Evolutionary conservation across 1,140 invertebrate species (phyloP).

Genomic region (Drosophila aff.): DNA sequence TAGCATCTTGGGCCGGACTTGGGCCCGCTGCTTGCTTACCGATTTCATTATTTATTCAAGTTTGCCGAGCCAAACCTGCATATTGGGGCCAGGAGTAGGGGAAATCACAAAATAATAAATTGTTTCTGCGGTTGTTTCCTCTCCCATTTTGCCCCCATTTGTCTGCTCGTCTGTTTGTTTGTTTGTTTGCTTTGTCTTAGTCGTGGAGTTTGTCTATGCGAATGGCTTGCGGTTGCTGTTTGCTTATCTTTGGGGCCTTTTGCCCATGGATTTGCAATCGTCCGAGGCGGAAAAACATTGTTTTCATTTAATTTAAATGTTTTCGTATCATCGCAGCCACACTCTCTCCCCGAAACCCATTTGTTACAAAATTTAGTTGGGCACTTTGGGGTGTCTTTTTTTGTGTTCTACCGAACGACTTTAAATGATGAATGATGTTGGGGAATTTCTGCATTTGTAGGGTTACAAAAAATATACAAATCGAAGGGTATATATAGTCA

Average conservation of each 20-base stretch:
- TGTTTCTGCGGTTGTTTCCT: constrained; percentile 68
- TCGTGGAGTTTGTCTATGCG: constrained; percentile 9
- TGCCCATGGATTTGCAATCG: constrained; percentile 54
- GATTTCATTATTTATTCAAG: constrained; percentile 81
- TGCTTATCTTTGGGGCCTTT: constrained; percentile 43
- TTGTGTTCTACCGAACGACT: not conserved
- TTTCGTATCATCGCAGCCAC: constrained; percentile 46
- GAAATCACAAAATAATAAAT: constrained; percentile 78
- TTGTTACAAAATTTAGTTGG: constrained; percentile 20
- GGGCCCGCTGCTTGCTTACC: constrained; percentile 53
- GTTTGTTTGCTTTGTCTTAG: constrained; percentile 57
- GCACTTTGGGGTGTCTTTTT: not conserved
- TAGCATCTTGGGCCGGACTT: constrained; percentile 38
- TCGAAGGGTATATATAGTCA: not conserved
- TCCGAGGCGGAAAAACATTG: constrained; percentile 64
- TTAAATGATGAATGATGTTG: constrained; percentile 29
- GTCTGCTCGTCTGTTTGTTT: constrained; percentile 43
- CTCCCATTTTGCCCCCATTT: constrained; percentile 21
- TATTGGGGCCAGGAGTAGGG: constrained; percentile 40
- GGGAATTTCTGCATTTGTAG: not conserved
- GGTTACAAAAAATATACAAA: not conserved
- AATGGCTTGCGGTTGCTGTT: constrained; percentile 38
- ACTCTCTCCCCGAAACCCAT: constrained; percentile 17
- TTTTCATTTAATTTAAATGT: constrained; percentile 81
- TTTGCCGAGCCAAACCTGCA: constrained; percentile 70